phyloP scores from a whole-genome alignment of 2,797 vertebrate genomes.

The Pseudomugil tenellus region DNA sequence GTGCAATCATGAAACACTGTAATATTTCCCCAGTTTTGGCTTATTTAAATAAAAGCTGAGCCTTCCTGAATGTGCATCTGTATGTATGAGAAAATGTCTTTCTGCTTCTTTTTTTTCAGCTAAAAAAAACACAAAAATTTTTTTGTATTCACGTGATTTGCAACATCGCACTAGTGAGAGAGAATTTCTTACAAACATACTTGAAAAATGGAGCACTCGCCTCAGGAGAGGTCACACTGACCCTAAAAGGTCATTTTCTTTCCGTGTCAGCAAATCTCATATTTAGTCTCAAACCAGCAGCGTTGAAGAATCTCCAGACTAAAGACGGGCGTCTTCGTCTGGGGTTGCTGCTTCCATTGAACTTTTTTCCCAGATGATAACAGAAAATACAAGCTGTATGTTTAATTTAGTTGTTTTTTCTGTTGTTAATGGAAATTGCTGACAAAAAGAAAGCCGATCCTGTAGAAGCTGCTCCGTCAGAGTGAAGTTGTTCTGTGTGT shows the following conservation, averaged over 20 bases:
- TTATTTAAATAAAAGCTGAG: not conserved
- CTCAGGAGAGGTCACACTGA: not conserved
- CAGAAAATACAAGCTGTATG: not conserved
- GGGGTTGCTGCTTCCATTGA: not conserved
- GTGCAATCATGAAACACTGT: slow-evolving; percentile 4
- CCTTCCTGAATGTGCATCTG: not conserved
- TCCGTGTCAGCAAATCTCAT: not conserved
- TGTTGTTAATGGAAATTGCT: not conserved
- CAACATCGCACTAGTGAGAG: not conserved
- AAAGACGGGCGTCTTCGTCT: not conserved
- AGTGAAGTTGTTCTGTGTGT: not conserved
- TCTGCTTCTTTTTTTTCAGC: not conserved
- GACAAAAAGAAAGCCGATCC: not conserved
- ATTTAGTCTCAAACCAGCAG: not conserved
- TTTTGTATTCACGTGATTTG: not conserved
- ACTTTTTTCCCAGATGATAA: too few relatives aligned
- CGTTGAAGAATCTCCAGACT: not conserved
- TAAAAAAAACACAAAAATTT: slow-evolving; percentile 1
- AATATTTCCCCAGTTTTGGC: not conserved
- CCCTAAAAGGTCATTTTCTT: not conserved
- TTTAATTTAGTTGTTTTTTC: not conserved
- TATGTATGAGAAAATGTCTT: not conserved
- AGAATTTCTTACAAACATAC: not conserved
- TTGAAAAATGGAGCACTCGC: slow-evolving; percentile 4
- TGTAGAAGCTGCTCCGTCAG: accelerated